These are phyloP conservation scores for Lycodopsis pacificus DNA, from an alignment of 2,797 vertebrate species.

Conservation along the genomic window DNA sequence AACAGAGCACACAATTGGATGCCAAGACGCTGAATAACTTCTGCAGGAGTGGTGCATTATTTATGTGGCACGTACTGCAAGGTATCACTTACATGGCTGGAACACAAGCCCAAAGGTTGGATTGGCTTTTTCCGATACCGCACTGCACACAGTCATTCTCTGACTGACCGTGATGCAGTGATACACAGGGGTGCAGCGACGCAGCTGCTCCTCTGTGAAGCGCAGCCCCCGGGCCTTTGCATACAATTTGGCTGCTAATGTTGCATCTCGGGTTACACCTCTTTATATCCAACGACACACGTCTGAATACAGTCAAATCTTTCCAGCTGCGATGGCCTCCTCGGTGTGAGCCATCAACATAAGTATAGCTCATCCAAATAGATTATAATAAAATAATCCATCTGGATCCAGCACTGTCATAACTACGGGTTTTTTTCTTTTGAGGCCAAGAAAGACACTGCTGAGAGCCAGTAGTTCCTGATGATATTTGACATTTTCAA, in stretches of 20 bases:
- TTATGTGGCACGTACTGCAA: constrained; percentile 55
- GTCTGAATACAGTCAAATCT: constrained; percentile 38
- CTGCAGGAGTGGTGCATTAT: constrained; percentile 68
- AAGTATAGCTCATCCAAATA: constrained; percentile 45
- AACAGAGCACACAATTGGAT: constrained; percentile 13
- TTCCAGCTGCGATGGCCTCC: constrained; percentile 41
- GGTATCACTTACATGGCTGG: constrained; percentile 67
- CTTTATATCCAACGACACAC: constrained; percentile 53
- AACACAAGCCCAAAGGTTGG: constrained; percentile 47
- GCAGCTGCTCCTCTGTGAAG: constrained; percentile 53
- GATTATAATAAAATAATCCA: constrained; percentile 42
- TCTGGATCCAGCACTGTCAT: constrained; percentile 35
- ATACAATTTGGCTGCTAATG: constrained; percentile 66
- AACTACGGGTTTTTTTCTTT: constrained; percentile 20
- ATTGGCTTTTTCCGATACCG: constrained; percentile 43
- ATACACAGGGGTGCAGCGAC: constrained; percentile 48
- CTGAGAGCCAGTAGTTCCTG: neutral
- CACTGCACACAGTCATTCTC: constrained; percentile 50
- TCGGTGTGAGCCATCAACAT: constrained; percentile 41
- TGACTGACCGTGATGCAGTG: constrained; percentile 39
- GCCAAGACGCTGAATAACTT: constrained; percentile 37
- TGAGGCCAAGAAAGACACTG: constrained; percentile 1
- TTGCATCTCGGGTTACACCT: constrained; percentile 63
- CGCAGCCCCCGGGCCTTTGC: constrained; percentile 45
- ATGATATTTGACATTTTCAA: constrained; percentile 14